Conservation (phyloP, 1,140 invertebrate genomes). For the Fopius arisanus region DNA sequence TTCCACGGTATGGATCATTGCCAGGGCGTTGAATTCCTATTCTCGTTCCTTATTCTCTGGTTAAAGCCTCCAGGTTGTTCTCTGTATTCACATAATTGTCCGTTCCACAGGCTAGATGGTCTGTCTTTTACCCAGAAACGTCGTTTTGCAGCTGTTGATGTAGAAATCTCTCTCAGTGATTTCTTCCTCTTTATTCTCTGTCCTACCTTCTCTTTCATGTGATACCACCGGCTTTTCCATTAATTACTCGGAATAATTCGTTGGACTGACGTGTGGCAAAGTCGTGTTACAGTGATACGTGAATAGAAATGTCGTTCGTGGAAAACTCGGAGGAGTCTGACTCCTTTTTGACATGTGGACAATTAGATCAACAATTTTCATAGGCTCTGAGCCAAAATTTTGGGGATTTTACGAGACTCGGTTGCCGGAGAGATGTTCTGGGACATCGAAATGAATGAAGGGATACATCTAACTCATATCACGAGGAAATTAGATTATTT, state of each 20-base stretch:
- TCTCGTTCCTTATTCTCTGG: neutral
- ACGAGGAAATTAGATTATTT: neutral
- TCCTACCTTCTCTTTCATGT: neutral
- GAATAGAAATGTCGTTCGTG: slow-evolving; percentile 33
- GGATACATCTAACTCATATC: neutral
- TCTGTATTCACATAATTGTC: slow-evolving; percentile 15
- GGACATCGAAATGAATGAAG: slow-evolving; percentile 3
- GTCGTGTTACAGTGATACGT: slow-evolving; percentile 18
- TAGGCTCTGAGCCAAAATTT: slow-evolving; percentile 16
- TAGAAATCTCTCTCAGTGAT: slow-evolving; percentile 31
- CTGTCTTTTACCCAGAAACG: slow-evolving; percentile 32
- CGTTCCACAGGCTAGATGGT: slow-evolving; percentile 4
- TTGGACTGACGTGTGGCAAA: neutral
- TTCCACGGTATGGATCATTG: neutral
- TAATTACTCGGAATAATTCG: slow-evolving; percentile 36
- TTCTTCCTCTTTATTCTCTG: neutral
- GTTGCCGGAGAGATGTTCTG: neutral
- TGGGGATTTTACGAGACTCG: slow-evolving; percentile 15
- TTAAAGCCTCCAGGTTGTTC: slow-evolving; percentile 8
- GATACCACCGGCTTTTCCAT: slow-evolving; percentile 24
- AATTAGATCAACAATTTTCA: slow-evolving; percentile 34
- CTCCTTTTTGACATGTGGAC: slow-evolving; percentile 31
- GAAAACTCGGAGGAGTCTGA: slow-evolving; percentile 18
- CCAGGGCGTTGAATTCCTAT: slow-evolving; percentile 10
- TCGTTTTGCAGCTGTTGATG: slow-evolving; percentile 35